These are phyloP conservation scores for Hydriomena furcata DNA, from an alignment of 2,888 invertebrate genomes.

Conservation along the genomic window DNA sequence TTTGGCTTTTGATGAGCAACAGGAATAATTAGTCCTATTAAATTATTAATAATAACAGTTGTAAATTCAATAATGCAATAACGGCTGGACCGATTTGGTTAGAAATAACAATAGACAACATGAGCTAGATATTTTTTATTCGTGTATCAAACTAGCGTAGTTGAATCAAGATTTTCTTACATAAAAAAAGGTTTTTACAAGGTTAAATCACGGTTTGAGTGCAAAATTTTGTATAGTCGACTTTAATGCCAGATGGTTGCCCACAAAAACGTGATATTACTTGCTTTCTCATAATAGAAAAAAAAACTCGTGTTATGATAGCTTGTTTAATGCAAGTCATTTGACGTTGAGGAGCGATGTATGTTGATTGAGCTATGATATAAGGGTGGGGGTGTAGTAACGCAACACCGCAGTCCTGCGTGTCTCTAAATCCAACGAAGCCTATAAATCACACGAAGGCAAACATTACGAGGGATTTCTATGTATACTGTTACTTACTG, in stretches of 20 bases:
- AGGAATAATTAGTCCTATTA: no score
- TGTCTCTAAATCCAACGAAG: slow-evolving; percentile 80
- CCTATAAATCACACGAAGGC: slow-evolving; percentile 84
- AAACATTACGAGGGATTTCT: slow-evolving; percentile 76
- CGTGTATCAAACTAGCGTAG: no score
- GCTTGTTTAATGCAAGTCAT: slow-evolving; percentile 26
- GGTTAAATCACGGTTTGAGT: background rate
- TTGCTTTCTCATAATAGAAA: slow-evolving; percentile 1
- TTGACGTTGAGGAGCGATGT: slow-evolving; percentile 17
- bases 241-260: background rate
- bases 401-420: slow-evolving; percentile 69
- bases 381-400: slow-evolving; percentile 60
- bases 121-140: no score
- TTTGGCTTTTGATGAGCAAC: no score
- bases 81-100: no score
- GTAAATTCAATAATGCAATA: no score
- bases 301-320: slow-evolving; percentile 11
- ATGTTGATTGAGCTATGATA: slow-evolving; percentile 32
- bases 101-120: no score
- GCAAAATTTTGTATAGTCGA: background rate
- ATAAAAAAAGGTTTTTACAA: no score
- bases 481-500: slow-evolving; percentile 70
- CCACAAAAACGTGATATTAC: slow-evolving; percentile 5
- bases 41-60: no score
- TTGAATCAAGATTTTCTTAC: no score